A percentile compares a stretch with the other conserved stretches of the same genome.
phyloP scores from a whole-genome alignment of 2,888 invertebrate genomes.

The Homarus gammarus region DNA sequence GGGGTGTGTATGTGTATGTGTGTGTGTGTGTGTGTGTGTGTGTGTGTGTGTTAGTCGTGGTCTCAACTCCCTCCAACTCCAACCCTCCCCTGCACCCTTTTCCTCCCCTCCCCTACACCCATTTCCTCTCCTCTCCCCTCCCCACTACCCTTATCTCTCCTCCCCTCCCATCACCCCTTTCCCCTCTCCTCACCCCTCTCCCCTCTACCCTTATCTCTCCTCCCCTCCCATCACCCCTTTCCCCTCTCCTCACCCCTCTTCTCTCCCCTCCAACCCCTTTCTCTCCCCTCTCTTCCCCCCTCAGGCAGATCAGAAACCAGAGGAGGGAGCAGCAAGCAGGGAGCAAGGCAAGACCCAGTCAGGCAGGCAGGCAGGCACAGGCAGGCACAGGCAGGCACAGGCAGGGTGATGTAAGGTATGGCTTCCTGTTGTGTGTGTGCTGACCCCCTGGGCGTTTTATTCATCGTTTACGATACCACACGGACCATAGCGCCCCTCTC shows the following conservation, averaged over 20 bases:
- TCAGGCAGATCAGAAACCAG: no score
- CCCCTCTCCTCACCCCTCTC: neutral
- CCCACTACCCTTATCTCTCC: no score
- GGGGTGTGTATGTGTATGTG: neutral
- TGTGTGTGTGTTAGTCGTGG: neutral
- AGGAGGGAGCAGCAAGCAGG: neutral
- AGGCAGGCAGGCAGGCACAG: no score
- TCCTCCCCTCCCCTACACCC: neutral
- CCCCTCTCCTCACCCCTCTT: no score
- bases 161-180: neutral
- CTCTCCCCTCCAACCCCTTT: no score
- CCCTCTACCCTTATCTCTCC: no score
- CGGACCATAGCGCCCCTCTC: slow-evolving; percentile 43
- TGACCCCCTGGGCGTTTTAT: slow-evolving; percentile 28
- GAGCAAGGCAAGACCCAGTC: neutral
- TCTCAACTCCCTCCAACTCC: neutral
- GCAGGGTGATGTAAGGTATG: slow-evolving; percentile 28
- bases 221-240: neutral
- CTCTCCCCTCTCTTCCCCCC: no score
- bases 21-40: neutral
- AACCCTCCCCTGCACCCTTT: neutral
- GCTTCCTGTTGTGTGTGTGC: neutral
- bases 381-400: no score
- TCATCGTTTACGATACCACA: slow-evolving; percentile 51
- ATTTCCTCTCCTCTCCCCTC: no score